Percentiles rank a stretch among this genome's conserved stretches.
phyloP scores from a whole-genome alignment of 92 coral and sea anemone species.

The Porites lobata region DNA sequence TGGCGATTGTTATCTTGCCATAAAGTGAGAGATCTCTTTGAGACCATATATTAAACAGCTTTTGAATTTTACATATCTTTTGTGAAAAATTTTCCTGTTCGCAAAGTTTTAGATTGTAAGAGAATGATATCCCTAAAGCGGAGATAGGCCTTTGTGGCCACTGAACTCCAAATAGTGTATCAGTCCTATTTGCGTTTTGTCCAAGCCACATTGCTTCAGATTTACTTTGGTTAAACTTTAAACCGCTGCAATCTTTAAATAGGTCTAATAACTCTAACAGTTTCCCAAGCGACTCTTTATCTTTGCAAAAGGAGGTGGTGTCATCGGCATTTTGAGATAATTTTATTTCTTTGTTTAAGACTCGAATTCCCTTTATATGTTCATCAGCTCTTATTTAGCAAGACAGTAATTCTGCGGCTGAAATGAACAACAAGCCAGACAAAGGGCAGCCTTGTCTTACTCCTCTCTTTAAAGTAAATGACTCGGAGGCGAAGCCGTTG shows the following conservation, averaged over 20 bases:
- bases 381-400: no score
- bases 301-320: constrained; percentile 14
- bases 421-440: no score
- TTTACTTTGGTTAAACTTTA: constrained; percentile 5
- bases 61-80: not conserved
- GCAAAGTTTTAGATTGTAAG: not conserved
- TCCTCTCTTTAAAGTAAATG: no score
- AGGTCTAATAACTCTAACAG: no score
- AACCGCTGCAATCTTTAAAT: not conserved
- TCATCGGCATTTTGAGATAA: constrained; percentile 17
- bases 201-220: constrained; percentile 26
- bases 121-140: not conserved
- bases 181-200: not conserved
- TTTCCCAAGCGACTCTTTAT: not conserved
- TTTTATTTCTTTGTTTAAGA: not conserved
- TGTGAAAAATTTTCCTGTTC: not conserved
- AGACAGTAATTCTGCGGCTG: no score
- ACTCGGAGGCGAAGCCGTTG: no score
- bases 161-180: not conserved
- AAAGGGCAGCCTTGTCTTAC: not conserved
- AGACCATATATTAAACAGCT: not conserved
- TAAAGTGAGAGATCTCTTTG: not conserved
- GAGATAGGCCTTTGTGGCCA: constrained; percentile 4
- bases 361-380: no score
- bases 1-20: no score